Percentiles rank a stretch among this genome's conserved stretches.
Conservation (phyloP, 1,140 invertebrate genomes). For the Caligus rogercresseyi region DNA sequence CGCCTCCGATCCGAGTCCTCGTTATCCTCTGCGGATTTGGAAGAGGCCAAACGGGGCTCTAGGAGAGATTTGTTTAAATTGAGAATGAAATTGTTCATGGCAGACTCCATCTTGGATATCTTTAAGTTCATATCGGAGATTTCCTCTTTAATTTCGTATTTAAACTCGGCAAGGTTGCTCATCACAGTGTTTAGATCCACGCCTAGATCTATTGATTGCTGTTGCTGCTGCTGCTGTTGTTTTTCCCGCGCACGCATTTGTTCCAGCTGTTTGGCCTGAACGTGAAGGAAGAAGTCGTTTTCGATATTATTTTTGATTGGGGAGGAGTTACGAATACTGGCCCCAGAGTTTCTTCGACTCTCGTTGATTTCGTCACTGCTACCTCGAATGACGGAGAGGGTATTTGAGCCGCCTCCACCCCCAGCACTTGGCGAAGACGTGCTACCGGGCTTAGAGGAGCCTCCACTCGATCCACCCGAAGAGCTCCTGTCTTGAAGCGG, state of each 20-base stretch:
- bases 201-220: not conserved
- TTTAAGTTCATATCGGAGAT: slow-evolving; percentile 1
- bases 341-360: not conserved
- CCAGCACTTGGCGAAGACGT: not conserved
- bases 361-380: not conserved
- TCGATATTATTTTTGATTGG: not conserved
- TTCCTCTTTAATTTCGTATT: slow-evolving; percentile 7
- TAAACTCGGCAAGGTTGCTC: slow-evolving; percentile 4
- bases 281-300: not conserved
- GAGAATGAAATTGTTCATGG: slow-evolving; percentile 5
- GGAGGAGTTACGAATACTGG: not conserved
- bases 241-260: not conserved
- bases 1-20: not conserved
- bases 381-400: not conserved
- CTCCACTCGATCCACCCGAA: not conserved
- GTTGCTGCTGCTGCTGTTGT: not conserved
- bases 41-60: not conserved
- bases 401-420: not conserved
- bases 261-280: not conserved
- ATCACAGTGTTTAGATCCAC: slow-evolving; percentile 1
- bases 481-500: not conserved
- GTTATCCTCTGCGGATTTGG: not conserved
- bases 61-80: slow-evolving; percentile 1
- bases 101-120: slow-evolving; percentile 3
- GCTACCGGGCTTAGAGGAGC: not conserved